Base-by-base conservation (phyloP, 2,888 invertebrate genomes). In the Eurytoma californica region DNA sequence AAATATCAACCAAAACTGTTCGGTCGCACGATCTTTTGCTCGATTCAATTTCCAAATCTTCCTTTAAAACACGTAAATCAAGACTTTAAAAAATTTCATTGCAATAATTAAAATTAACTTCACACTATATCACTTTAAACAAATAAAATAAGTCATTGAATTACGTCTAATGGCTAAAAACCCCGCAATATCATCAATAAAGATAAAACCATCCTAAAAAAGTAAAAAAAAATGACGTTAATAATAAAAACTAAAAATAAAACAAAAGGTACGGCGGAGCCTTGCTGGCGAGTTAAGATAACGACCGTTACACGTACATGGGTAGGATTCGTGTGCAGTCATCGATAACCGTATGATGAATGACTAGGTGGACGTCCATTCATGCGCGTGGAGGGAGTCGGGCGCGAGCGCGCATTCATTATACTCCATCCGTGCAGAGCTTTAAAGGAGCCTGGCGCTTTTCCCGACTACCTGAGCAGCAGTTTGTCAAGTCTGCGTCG, bases 261-360 rank as follows among this genome's bases (percentile, higher is more conserved):
- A 74, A 49, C 28, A 49, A 66, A 67, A 73, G 13, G 18, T 20
- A 55, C n/a, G 3, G 55, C 14, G 55, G 51, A 5, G 67, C 18
- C 47, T 7, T 18, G n/a, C 9, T 20, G 24, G 14, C 39, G 39
- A 39, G 39, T 39, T 39, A 39, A 39, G 39, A 39, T 47, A 53
- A 67, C 5, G 18, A 60, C 14, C 7, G 28, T 24, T 30, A 61
- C 61, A 39, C 60, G 39, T 39, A 39, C 3, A 39, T 39, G 18
- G 18, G 49, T 14, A 20, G 49, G 24, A 74, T 58, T 74, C 57
- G 74, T 30, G 74, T 66, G 67, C 49, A 75, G 74, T 75, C 74
- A 60, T 75, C 74, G 74, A 75, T 75, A 75, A 74, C 63, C 53
- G 49, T 5, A 55, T 55, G 72, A 72, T 72, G 63, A 72, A 65